A percentile compares a stretch with the other conserved stretches of the same genome.
Conservation (phyloP, 2,888 invertebrate species). For the Athalia rosae region DNA sequence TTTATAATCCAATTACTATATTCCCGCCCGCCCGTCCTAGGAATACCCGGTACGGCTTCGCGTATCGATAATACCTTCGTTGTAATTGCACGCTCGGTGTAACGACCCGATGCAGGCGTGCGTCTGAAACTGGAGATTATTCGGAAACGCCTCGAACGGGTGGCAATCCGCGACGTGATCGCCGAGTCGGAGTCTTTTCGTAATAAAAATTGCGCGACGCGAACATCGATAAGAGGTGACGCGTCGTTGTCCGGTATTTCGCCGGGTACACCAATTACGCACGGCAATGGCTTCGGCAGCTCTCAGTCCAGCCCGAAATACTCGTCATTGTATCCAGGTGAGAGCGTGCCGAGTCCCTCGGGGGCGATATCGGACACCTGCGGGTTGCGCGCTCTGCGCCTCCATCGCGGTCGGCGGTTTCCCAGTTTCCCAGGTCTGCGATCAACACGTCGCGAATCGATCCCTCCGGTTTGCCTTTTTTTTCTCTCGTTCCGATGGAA, state of each 20-base stretch:
- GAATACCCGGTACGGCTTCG: constrained; percentile 22
- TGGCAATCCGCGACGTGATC: too few species aligned
- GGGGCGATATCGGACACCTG: constrained; percentile 39
- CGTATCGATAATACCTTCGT: constrained; percentile 26
- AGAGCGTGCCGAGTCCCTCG: neutral
- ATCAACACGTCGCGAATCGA: constrained; percentile 20
- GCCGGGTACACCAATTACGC: neutral
- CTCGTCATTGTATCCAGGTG: constrained; percentile 41
- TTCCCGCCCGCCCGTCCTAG: neutral
- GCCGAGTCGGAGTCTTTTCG: too few species aligned
- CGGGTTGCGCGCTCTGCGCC: neutral
- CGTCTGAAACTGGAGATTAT: neutral
- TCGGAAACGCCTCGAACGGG: too few species aligned
- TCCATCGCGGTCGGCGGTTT: neutral
- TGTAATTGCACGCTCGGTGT: constrained; percentile 1
- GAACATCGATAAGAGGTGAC: too few species aligned
- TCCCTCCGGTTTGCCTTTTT: neutral
- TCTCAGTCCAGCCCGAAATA: neutral
- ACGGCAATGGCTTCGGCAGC: neutral
- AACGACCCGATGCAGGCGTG: too few species aligned
- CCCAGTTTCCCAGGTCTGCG: too few species aligned
- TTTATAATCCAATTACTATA: constrained; percentile 32
- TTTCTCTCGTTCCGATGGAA: neutral
- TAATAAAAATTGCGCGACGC: neutral
- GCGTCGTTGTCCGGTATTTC: neutral